Percentiles rank a stretch among this genome's conserved stretches.
Evolutionary conservation across 1,140 invertebrate genomes (phyloP).

Genomic region (Zaprionus gabonicus): DNA sequence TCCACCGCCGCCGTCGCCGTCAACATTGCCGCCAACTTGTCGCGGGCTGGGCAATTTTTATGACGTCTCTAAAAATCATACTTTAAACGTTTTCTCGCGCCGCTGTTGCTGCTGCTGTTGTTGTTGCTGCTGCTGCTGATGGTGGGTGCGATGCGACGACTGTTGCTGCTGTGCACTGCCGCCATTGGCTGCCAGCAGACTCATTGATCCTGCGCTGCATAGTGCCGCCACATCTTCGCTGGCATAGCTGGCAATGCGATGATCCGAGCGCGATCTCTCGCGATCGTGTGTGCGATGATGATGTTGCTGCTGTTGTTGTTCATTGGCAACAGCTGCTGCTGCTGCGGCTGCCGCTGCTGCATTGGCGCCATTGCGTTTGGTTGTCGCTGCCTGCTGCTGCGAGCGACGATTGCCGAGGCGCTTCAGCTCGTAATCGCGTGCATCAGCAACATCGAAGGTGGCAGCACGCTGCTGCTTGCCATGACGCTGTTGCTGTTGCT

Average conservation of each 20-base stretch:
- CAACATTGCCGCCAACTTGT: constrained; percentile 48
- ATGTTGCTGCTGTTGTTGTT: constrained; percentile 47
- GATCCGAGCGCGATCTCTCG: constrained; percentile 77
- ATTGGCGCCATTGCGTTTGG: constrained; percentile 55
- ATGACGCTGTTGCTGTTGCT: constrained; percentile 37
- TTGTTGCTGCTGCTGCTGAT: constrained; percentile 59
- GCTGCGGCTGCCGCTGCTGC: constrained; percentile 26
- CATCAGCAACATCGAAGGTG: constrained; percentile 77
- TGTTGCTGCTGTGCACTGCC: constrained; percentile 37
- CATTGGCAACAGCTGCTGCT: constrained; percentile 2
- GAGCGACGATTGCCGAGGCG: constrained; percentile 74
- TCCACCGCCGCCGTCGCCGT: constrained; percentile 22
- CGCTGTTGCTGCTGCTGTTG: constrained; percentile 78
- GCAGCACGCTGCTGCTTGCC: constrained; percentile 73
- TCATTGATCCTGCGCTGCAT: constrained; percentile 72
- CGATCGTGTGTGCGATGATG: constrained; percentile 74
- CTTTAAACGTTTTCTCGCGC: constrained; percentile 84
- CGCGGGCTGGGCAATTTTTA: constrained; percentile 84
- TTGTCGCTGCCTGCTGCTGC: constrained; percentile 73
- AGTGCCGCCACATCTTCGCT: constrained; percentile 64
- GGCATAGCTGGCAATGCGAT: constrained; percentile 76
- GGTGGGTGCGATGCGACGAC: constrained; percentile 51
- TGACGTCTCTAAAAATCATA: constrained; percentile 85
- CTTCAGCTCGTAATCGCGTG: constrained; percentile 79
- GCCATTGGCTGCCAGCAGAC: constrained; percentile 49